Conservation (phyloP, 2,888 invertebrate genomes). For the Theodoxus fluviatilis region DNA sequence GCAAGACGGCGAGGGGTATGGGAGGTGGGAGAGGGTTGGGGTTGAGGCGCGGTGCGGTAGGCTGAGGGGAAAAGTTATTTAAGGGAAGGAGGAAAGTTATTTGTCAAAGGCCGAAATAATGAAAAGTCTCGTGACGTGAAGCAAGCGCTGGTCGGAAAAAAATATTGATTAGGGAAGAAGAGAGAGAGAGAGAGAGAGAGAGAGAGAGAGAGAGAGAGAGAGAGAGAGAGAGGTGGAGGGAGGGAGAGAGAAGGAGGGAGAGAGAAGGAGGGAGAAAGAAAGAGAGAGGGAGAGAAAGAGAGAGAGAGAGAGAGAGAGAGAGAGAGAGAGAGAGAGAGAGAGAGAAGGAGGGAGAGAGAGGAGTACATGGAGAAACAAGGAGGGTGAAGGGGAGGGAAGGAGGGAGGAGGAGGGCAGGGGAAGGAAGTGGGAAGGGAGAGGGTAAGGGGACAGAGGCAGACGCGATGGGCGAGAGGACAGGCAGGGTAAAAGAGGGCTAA, state of each 20-base stretch:
- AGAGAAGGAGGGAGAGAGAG: constrained; percentile 10
- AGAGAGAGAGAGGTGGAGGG: background rate
- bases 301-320: constrained; percentile 11
- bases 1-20: background rate
- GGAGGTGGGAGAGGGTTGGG: background rate
- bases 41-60: background rate
- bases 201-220: background rate
- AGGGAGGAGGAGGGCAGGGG: background rate
- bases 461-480: too few species aligned
- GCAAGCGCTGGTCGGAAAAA: background rate
- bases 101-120: background rate
- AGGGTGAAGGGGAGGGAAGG: background rate
- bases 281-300: constrained; percentile 11
- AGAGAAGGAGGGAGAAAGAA: background rate
- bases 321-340: constrained; percentile 13
- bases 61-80: background rate
- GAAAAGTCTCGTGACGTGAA: background rate
- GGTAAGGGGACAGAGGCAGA: too few species aligned
- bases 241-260: background rate
- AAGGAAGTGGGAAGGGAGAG: background rate
- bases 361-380: background rate
- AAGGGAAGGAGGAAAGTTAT: background rate
- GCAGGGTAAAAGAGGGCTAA: too few species aligned
- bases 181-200: constrained; percentile 6
- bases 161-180: background rate